phyloP scores from a whole-genome alignment of 2,888 invertebrate species.

The Eristalis tenax region DNA sequence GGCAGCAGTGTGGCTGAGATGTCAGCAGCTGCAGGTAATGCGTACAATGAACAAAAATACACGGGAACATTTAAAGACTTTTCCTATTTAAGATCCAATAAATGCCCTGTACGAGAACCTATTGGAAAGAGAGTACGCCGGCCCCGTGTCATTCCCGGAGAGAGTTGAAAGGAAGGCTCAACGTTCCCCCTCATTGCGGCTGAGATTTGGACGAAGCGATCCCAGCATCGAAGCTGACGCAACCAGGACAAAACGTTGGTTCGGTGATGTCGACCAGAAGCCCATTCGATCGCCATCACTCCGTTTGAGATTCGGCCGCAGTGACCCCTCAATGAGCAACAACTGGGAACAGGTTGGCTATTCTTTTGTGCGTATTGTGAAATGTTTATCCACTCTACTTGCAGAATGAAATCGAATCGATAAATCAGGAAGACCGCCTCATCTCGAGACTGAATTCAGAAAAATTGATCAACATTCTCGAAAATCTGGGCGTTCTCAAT shows the following conservation, averaged over 20 bases:
- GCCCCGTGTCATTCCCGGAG: constrained; percentile 81
- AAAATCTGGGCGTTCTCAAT: constrained; percentile 75
- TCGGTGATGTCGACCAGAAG: constrained; percentile 85
- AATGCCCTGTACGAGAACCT: constrained; percentile 79
- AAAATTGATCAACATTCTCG: constrained; percentile 75
- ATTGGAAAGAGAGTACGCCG: constrained; percentile 80
- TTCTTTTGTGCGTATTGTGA: not conserved
- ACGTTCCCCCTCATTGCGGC: constrained; percentile 88
- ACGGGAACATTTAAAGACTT: too few species aligned
- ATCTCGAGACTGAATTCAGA: constrained; percentile 74
- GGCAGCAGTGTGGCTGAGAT: constrained; percentile 73
- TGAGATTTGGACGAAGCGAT: constrained; percentile 90
- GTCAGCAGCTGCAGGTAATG: constrained; percentile 67
- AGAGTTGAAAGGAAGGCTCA: constrained; percentile 88
- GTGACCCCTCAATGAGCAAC: constrained; percentile 84
- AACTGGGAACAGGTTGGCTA: constrained; percentile 68
- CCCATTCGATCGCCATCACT: constrained; percentile 89
- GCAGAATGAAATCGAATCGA: constrained; percentile 65
- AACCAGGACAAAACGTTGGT: constrained; percentile 79
- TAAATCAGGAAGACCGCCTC: constrained; percentile 70
- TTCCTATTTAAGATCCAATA: constrained; percentile 73
- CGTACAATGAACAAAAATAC: not conserved
- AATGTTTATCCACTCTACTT: not conserved
- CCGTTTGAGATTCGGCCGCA: constrained; percentile 89
- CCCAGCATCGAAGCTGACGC: constrained; percentile 81